Percentiles rank a stretch among this genome's conserved stretches.
Conservation (phyloP, 2,797 vertebrate species). For the Craterocephalus amniculus region DNA sequence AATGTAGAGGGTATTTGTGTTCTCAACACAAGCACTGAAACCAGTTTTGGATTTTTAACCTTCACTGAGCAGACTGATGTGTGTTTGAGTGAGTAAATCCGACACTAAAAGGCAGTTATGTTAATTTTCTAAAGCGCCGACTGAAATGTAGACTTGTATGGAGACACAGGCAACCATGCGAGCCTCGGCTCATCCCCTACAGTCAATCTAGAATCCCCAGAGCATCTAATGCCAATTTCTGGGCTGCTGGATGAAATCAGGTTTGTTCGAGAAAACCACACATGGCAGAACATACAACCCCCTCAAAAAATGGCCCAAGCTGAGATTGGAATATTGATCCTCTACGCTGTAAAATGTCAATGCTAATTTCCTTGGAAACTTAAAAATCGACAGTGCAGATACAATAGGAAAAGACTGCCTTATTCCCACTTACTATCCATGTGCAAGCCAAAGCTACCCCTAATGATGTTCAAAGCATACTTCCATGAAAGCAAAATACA, state of each 20-base stretch:
- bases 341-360: not conserved
- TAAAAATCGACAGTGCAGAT: no score
- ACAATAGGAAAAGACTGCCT: no score
- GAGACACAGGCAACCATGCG: not conserved
- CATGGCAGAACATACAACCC: not conserved
- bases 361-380: no score
- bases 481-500: no score
- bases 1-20: not conserved
- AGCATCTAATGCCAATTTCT: not conserved
- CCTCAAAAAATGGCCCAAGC: not conserved
- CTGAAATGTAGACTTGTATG: no score
- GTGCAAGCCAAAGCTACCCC: no score
- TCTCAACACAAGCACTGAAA: not conserved
- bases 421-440: no score
- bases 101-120: not conserved
- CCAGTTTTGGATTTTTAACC: not conserved
- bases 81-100: not conserved
- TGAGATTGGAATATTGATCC: not conserved
- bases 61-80: not conserved
- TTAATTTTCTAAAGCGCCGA: not conserved
- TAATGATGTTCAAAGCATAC: no score
- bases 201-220: not conserved
- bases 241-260: not conserved
- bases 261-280: not conserved
- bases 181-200: not conserved